Evolutionary conservation across 2,113 vertebrate species (phyloP), one percentile per base, ranked within the genome.

Genomic region (Barnardius zonarius): DNA sequence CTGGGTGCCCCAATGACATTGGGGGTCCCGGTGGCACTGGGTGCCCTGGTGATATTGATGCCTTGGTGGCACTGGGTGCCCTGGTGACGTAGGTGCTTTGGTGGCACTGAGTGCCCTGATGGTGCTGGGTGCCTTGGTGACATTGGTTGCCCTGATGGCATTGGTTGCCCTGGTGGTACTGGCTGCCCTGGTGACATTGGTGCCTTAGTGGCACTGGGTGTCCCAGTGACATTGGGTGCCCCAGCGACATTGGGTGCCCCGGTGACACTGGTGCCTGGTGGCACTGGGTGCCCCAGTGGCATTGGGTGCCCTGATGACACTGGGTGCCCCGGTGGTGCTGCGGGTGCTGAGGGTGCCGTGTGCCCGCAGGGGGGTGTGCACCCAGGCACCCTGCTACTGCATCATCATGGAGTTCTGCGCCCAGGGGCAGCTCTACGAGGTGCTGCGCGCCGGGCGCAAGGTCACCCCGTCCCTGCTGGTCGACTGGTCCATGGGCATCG

Each of bases 401-500:
- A 99, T 99, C 98, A 98, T 99, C 95, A 99, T 99, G 99, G 99
- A 99, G 97, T 99, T 99, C 98, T 99, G 99, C 86, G 99, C 99
- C 81, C 99, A 99, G 98, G 99, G 99, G 16, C 99, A 99, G 97
- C 98, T 99, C n/a, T 99, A 99, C 18, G 99, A 99, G 97, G 99
- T 99, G 75, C 98, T 99, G 92, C 97, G 99, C n/a, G 99, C 99
- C 6, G 99, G 99, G 76, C 98, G 99, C 73, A 99, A 99, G 92
- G 99, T 99, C 97, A 99, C 98, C 1, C 99, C 99, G 0, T 99
- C 99, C 8, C 98, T 99, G 67, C 98, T 99, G 68, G 99, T 99
- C 55, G 99, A 99, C 97, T 99, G 99, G 99, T 99, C 99, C 96
- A 99, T 99, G 99, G 99, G 99, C 92, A 99, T 99, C 20, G 99